A percentile compares a stretch with the other conserved stretches of the same genome.
phyloP scores from a whole-genome alignment of 2,888 invertebrate species.

The Dendrolimus pini region DNA sequence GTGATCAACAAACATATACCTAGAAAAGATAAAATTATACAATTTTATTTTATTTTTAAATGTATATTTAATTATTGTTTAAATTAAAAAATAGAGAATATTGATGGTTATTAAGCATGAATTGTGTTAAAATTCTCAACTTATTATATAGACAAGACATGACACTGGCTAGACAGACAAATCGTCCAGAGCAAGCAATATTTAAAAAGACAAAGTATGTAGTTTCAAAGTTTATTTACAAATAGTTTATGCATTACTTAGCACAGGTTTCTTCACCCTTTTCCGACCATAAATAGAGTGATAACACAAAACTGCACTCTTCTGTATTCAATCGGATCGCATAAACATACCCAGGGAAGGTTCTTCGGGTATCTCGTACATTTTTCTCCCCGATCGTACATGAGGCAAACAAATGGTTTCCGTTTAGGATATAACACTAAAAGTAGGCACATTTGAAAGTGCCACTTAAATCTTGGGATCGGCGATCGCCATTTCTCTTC shows the following conservation, averaged over 20 bases:
- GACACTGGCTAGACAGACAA: too few species aligned
- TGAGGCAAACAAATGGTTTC: conserved; percentile 70
- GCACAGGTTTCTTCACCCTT: not conserved
- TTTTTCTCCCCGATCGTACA: conserved; percentile 59
- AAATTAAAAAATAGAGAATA: too few species aligned
- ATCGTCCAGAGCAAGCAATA: too few species aligned
- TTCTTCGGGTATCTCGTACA: conserved; percentile 39
- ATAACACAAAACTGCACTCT: not conserved
- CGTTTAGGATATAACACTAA: conserved; percentile 74
- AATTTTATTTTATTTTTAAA: too few species aligned
- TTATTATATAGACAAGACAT: too few species aligned
- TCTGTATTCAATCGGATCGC: conserved; percentile 8
- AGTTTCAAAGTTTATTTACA: too few species aligned
- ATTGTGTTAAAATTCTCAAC: too few species aligned
- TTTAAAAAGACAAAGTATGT: too few species aligned
- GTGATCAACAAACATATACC: too few species aligned
- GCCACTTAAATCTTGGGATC: conserved; percentile 73
- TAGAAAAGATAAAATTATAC: too few species aligned
- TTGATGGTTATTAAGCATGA: too few species aligned
- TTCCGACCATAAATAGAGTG: not conserved
- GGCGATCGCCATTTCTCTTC: conserved; percentile 70
- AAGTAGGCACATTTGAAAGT: conserved; percentile 74
- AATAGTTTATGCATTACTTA: not conserved
- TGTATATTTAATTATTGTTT: too few species aligned
- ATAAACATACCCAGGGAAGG: conserved; percentile 46